phyloP scores from a whole-genome alignment of 2,888 invertebrate genomes.

The Drosophila pseudotakahashii region DNA sequence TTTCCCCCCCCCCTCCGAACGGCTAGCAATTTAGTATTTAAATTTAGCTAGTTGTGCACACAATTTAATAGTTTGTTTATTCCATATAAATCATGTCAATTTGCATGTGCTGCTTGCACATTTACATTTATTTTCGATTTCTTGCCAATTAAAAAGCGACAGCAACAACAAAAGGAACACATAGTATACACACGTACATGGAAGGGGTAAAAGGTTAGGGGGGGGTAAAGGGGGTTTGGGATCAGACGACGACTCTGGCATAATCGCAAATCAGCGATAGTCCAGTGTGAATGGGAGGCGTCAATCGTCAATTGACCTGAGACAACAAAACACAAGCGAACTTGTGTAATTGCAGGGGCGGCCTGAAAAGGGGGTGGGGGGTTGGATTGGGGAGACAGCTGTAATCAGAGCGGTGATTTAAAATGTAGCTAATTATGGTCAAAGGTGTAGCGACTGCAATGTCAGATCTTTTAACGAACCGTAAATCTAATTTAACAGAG shows the following conservation, averaged over 20 bases:
- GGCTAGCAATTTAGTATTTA: constrained; percentile 45
- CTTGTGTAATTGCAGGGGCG: background rate
- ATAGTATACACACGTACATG: background rate
- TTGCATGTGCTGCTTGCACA: constrained; percentile 45
- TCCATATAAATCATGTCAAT: constrained; percentile 53
- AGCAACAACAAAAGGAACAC: constrained; percentile 16
- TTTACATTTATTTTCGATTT: constrained; percentile 51
- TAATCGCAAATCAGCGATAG: constrained; percentile 26
- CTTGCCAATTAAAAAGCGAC: constrained; percentile 47
- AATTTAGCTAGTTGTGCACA: constrained; percentile 34
- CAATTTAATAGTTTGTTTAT: constrained; percentile 41
- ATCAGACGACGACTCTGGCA: constrained; percentile 8
- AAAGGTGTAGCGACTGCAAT: constrained; percentile 24
- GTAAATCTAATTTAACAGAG: background rate
- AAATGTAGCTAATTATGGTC: constrained; percentile 47
- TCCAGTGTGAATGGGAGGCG: constrained; percentile 42
- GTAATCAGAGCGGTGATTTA: constrained; percentile 29
- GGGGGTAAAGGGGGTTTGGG: too few relatives aligned
- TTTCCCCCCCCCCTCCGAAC: constrained; percentile 2
- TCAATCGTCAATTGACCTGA: constrained; percentile 46
- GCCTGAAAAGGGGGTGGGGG: background rate
- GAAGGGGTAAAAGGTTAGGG: too few relatives aligned
- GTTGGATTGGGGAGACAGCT: background rate
- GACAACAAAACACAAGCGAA: constrained; percentile 5
- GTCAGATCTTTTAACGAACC: background rate